These are phyloP conservation scores for Trachelus tabidus DNA, from an alignment of 2,888 invertebrate species.

Conservation along the genomic window DNA sequence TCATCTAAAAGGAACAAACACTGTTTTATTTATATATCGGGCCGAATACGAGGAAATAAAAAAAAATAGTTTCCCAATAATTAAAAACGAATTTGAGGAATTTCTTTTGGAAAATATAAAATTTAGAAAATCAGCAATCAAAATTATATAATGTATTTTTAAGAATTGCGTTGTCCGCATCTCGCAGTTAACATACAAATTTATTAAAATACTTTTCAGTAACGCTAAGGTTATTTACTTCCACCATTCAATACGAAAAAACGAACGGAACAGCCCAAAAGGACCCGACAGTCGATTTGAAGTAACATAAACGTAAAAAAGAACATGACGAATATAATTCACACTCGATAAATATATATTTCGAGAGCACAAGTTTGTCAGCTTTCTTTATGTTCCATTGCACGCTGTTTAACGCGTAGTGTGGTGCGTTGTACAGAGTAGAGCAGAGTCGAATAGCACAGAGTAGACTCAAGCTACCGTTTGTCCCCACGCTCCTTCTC, in stretches of 20 bases:
- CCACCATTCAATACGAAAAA: not conserved
- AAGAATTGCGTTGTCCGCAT: not conserved
- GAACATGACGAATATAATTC: not conserved
- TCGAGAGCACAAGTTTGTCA: not conserved
- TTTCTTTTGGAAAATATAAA: not conserved
- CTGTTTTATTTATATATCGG: not conserved
- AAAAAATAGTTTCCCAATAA: not conserved
- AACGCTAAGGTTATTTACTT: not conserved
- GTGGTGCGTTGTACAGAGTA: not conserved
- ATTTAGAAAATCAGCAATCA: not conserved
- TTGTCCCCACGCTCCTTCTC: not conserved
- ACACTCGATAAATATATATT: not conserved
- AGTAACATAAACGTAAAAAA: not conserved
- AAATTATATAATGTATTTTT: not conserved
- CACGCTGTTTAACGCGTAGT: not conserved
- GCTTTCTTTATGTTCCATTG: not conserved
- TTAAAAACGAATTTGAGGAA: not conserved
- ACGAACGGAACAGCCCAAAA: not conserved
- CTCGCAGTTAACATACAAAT: not conserved
- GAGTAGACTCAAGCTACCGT: not conserved
- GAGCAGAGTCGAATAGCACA: not conserved
- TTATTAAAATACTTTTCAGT: no score
- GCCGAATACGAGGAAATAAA: not conserved
- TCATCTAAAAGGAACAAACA: no score
- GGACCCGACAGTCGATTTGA: not conserved